These are phyloP conservation scores for Pyxicephalus adspersus DNA, from an alignment of 2,113 vertebrate species.

Conservation along the genomic window DNA sequence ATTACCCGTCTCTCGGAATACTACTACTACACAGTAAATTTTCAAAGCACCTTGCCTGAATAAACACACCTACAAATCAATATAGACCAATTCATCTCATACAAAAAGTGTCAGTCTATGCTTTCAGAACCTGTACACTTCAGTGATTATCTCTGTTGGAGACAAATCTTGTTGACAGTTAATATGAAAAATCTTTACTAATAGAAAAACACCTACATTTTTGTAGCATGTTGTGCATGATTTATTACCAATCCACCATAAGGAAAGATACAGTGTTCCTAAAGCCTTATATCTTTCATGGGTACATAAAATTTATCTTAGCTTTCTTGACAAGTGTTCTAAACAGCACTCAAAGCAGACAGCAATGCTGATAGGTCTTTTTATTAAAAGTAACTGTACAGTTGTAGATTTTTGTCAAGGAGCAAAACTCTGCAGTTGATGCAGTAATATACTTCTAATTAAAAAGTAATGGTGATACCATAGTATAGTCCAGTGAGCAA, in stretches of 20 bases:
- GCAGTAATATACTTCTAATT: too few relatives aligned
- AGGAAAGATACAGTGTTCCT: conserved; percentile 22
- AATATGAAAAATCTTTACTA: not conserved
- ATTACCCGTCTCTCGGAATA: not conserved
- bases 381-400: not conserved
- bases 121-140: not conserved
- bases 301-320: conserved; percentile 16
- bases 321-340: not conserved
- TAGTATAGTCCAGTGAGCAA: too few relatives aligned
- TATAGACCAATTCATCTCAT: not conserved
- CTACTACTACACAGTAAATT: not conserved
- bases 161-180: conserved; percentile 19
- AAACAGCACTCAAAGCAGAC: not conserved
- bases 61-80: not conserved
- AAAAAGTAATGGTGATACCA: too few relatives aligned
- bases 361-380: not conserved
- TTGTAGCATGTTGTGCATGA: not conserved
- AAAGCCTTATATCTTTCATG: not conserved
- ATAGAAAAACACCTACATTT: conserved; percentile 9
- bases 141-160: too few relatives aligned
- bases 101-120: not conserved
- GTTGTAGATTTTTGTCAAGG: too few relatives aligned
- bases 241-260: conserved; percentile 2
- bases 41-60: not conserved
- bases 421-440: too few relatives aligned